Evolutionary conservation across 1,140 invertebrate species (phyloP), one percentile per base, ranked within the genome.

Genomic region (Drosophila busckii): DNA sequence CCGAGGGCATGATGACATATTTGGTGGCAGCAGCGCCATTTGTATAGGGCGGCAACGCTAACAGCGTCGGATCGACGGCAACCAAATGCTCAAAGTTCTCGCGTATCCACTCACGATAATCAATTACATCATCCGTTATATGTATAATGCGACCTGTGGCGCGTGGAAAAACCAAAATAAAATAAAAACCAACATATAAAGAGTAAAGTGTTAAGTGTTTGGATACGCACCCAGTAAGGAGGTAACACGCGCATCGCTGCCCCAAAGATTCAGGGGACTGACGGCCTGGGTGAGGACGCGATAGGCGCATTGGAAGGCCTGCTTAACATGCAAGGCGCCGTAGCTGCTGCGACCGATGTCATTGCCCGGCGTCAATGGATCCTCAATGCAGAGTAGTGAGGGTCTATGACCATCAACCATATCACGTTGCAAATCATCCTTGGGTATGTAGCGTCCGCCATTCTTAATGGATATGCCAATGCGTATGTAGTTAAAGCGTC

Each of bases 311-410:
- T 97, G 96, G 89, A 99, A 99, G 40, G 97, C 95, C 87, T 94
- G 92, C 88, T 96, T 97, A 13, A 99, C 97, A 88, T 96, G 93
- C 15, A 94, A 88, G 60, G 92, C 92, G 17, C 96, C 97, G 87
- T 98, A 99, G 71, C 96, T 98, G 88, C 96, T 97, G 56, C 96
- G 92, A n/a, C 97, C 97, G 87, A 98, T 98, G 87, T 98, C 96
- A 88, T 98, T 98, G 84, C 94, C 94, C 8, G 95, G 92, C 59
- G 95, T 96, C 10, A 99, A 89, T n/a, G 98, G 98, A 90, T 99
- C 98, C 90, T 99, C 97, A 68, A 99, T 99, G 87, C 97, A 99
- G 17, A 99, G 88, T 63, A 99, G 88, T 32, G 96, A 97, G 4
- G 97, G 95, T 42, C 96, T 89, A 88, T 98, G 94, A 2, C 96